A percentile compares a stretch with the other conserved stretches of the same genome.
Conservation (phyloP, 2,113 vertebrate genomes). For the Lonchura striata region DNA sequence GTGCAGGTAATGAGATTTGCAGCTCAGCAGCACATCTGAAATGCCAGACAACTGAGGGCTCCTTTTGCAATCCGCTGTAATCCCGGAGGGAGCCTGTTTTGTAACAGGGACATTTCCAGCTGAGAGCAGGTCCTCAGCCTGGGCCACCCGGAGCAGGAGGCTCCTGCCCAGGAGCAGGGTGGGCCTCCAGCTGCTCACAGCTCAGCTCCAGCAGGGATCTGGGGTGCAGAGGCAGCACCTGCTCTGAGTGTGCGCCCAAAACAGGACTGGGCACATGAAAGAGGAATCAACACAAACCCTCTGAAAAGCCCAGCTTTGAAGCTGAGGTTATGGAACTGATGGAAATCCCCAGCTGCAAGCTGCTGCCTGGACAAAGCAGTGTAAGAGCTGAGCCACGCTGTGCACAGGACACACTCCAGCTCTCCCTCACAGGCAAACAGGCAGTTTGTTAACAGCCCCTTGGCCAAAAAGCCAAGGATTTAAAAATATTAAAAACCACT, state of each 20-base stretch:
- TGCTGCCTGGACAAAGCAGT: not conserved
- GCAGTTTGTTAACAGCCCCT: not conserved
- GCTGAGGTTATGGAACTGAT: not conserved
- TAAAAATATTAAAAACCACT: not conserved
- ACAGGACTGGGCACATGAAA: not conserved
- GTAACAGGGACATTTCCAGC: not conserved
- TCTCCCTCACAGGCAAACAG: not conserved
- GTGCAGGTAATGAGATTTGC: slow-evolving; percentile 28
- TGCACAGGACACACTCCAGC: not conserved
- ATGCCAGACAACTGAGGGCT: not conserved
- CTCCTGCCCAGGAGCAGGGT: not conserved
- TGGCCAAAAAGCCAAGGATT: not conserved
- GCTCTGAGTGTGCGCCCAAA: not conserved
- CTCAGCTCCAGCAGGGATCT: not conserved
- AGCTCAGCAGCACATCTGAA: slow-evolving; percentile 11
- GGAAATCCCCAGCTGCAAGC: not conserved
- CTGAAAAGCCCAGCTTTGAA: not conserved
- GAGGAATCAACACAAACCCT: not conserved
- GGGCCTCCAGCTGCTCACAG: not conserved
- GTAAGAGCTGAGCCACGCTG: not conserved
- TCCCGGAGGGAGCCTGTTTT: not conserved
- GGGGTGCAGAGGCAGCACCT: not conserved
- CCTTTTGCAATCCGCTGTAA: not conserved
- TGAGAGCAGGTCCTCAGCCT: not conserved
- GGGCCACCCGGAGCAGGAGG: not conserved